Percentiles rank a stretch among this genome's conserved stretches.
phyloP scores from a whole-genome alignment of 2,888 invertebrate genomes.

The Hirudinaria manillensis region DNA sequence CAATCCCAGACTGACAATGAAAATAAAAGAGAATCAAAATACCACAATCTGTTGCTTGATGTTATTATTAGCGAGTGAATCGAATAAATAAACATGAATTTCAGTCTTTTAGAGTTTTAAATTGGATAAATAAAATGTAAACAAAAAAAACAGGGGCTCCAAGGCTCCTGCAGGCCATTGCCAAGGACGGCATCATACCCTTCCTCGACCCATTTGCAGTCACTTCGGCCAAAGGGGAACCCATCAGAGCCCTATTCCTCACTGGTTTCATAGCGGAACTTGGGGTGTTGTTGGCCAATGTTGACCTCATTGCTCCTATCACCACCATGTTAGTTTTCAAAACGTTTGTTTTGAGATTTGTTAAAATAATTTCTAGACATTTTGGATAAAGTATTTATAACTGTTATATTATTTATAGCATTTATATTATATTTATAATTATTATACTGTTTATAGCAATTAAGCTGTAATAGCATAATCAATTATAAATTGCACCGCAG shows the following conservation, averaged over 20 bases:
- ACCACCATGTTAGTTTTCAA: conserved; percentile 70
- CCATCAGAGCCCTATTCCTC: conserved; percentile 82
- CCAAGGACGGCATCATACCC: conserved; percentile 93
- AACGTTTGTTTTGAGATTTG: no score
- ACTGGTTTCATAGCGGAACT: conserved; percentile 62
- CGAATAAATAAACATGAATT: no score
- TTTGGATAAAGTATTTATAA: not conserved
- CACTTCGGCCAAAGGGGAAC: conserved; percentile 81
- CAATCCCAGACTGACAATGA: no score
- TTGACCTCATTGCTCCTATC: conserved; percentile 91
- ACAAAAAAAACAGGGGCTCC: conserved; percentile 60
- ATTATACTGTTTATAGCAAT: no score
- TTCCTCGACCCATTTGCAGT: conserved; percentile 85
- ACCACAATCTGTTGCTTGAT: no score
- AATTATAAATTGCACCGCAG: no score
- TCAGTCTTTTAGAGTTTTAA: no score
- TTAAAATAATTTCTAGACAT: not conserved
- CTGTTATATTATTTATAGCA: no score
- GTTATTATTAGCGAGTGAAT: no score
- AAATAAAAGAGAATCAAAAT: no score
- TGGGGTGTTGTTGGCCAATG: conserved; percentile 81
- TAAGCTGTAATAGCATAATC: no score
- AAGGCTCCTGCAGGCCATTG: conserved; percentile 76
- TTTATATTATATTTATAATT: not conserved
- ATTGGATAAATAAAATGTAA: no score